Evolutionary conservation across 2,113 vertebrate species (phyloP), one percentile per base, ranked within the genome.

Genomic region (Rhabdomys dilectus): DNA sequence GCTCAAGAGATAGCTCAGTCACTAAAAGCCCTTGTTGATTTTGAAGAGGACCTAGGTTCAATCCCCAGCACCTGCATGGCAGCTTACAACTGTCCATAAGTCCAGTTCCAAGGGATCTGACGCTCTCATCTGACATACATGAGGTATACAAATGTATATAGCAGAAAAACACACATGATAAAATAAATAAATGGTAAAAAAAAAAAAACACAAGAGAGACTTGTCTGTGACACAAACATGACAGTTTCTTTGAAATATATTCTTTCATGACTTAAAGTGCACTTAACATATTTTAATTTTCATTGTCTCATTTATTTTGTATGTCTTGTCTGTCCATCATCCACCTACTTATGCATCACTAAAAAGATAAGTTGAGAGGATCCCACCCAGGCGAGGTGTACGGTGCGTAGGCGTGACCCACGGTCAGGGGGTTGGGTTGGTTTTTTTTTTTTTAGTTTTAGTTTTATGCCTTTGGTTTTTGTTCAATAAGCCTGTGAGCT

Each of bases 251-350:
- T 81, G 26, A 36, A 19, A 53, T 60, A 48, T 34, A 78, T 26
- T 48, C 15, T 42, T 84, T 85, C 91, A 51, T 26, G 22, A 92
- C 19, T 70, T 64, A 73, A 75, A 87, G 42, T 36, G 45, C 0
- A 8, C 64, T 31, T 89, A 26, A 64, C 13, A 36, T 53, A 39
- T 60, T 66, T 91, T n/a, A n/a, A 92, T 92, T 92, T 95, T 76
- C 87, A 91, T 48, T 93, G 92, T 81, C 78, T 86, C 21, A 22
- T 53, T 39, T 56, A 87, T 10, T 56, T 86, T 94, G 39, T 64
- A 2, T 82, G 70, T 86, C 72, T 26, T 51, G 26, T 22, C 75
- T 36, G 36, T 1, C 34, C 8, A 56, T 45, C 36, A 88, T 31
- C 62, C 17, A 64, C 26, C 24, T 3, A 56, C 3, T 21, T 51